phyloP scores from a whole-genome alignment of 2,113 vertebrate genomes.

The Coptodon rendalli region DNA sequence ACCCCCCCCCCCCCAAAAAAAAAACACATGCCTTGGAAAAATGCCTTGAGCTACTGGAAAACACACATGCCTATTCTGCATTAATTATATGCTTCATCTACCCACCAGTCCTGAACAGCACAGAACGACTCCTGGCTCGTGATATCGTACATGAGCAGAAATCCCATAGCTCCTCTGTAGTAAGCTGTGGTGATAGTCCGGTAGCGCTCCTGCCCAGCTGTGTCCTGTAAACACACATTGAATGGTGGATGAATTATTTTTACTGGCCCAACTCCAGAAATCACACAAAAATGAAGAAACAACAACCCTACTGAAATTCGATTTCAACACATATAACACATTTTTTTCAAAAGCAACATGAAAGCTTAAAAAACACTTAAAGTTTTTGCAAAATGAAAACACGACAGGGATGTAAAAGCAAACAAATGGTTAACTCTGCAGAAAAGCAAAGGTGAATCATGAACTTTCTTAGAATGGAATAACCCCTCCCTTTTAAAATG shows the following conservation, averaged over 20 bases:
- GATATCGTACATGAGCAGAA: slow-evolving; percentile 83
- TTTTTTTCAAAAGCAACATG: neutral
- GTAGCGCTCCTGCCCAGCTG: slow-evolving; percentile 81
- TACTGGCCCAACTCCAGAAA: neutral
- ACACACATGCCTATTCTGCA: neutral
- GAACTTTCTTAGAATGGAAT: neutral
- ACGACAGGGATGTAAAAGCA: neutral
- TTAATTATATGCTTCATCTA: neutral
- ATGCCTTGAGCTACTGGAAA: neutral
- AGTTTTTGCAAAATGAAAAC: neutral
- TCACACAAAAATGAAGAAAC: neutral
- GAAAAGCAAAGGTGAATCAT: neutral
- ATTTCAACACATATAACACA: neutral
- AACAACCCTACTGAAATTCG: neutral
- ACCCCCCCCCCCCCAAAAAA: rapidly evolving
- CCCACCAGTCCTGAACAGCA: slow-evolving; percentile 81
- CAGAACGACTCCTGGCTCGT: slow-evolving; percentile 79
- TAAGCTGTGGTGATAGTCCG: slow-evolving; percentile 83
- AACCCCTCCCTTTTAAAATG: neutral
- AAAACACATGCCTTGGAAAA: neutral
- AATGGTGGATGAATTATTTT: neutral
- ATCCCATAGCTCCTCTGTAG: slow-evolving; percentile 84
- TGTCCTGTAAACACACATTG: slow-evolving; percentile 68
- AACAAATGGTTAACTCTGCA: neutral
- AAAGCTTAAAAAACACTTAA: neutral